Evolutionary conservation across 2,113 vertebrate species (phyloP).

Genomic region (Apodemus speciosus): DNA sequence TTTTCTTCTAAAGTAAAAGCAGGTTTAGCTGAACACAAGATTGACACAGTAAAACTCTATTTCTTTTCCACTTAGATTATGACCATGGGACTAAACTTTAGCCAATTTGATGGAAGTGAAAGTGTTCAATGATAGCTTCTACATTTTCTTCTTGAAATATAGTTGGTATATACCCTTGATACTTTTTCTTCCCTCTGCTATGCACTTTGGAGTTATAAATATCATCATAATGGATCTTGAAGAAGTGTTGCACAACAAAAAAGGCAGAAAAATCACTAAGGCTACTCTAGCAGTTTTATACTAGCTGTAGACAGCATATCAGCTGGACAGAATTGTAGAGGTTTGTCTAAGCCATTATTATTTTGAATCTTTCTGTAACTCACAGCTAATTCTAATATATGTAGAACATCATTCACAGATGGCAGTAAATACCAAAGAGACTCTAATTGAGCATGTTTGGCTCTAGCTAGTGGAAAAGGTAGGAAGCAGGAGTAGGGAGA

Average conservation of each 20-base stretch:
- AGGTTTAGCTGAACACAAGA: background rate
- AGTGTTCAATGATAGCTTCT: background rate
- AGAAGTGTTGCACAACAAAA: background rate
- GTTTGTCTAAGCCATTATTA: background rate
- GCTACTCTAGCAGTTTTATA: background rate
- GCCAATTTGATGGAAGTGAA: background rate
- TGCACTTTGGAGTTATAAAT: background rate
- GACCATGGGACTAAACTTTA: background rate
- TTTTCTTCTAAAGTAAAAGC: background rate
- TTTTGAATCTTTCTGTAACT: slow-evolving; percentile 27
- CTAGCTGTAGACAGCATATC: background rate
- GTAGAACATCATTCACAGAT: background rate
- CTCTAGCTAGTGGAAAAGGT: background rate
- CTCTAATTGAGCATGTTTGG: background rate
- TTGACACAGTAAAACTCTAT: slow-evolving; percentile 5
- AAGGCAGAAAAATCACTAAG: background rate
- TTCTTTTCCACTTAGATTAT: background rate
- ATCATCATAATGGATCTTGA: background rate
- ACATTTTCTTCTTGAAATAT: background rate
- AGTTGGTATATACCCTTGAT: background rate
- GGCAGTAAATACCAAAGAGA: slow-evolving; percentile 35
- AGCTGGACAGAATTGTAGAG: background rate
- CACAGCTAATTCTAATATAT: slow-evolving; percentile 35
- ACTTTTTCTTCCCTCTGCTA: background rate
- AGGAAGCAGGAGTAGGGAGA: background rate